These are phyloP conservation scores for Anoplius nigerrimus DNA, from an alignment of 2,888 invertebrate genomes.

Conservation along the genomic window DNA sequence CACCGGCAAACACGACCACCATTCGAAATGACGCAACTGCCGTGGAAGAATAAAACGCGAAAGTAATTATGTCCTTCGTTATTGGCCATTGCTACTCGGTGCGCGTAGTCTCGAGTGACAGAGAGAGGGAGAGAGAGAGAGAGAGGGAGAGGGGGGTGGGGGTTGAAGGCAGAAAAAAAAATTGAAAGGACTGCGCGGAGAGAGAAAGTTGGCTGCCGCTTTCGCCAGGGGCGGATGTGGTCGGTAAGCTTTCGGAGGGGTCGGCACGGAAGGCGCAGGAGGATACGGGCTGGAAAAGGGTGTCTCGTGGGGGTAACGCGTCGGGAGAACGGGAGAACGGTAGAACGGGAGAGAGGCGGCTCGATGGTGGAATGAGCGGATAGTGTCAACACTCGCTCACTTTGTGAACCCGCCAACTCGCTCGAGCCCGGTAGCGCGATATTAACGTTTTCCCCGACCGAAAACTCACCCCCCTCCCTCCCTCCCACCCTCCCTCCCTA, in stretches of 20 bases:
- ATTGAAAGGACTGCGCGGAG: no score
- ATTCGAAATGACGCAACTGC: no score
- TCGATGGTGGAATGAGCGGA: conserved; percentile 63
- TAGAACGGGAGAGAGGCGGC: conserved; percentile 44
- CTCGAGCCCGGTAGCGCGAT: conserved; percentile 67
- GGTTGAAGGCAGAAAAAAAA: conserved; percentile 22
- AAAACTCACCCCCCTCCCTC: conserved; percentile 44
- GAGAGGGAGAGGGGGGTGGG: conserved; percentile 8
- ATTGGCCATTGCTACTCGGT: conserved; percentile 25
- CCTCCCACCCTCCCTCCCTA: conserved; percentile 27
- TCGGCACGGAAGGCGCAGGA: conserved; percentile 47
- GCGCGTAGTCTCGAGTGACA: conserved; percentile 3
- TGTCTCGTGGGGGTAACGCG: conserved; percentile 20
- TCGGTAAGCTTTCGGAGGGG: conserved; percentile 24
- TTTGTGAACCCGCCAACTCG: conserved; percentile 71
- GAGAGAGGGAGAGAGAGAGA: conserved; percentile 11
- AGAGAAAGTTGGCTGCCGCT: conserved; percentile 23
- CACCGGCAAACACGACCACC: no score
- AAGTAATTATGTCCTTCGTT: conserved; percentile 48
- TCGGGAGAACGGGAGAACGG: conserved; percentile 9
- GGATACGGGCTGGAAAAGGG: conserved; percentile 50
- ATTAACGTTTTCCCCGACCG: conserved; percentile 67
- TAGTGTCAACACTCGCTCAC: conserved; percentile 73
- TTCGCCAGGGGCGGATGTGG: conserved; percentile 43
- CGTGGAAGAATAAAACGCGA: conserved; percentile 28